phyloP scores from a whole-genome alignment of 2,113 vertebrate species.

The Crotalus helleri region DNA sequence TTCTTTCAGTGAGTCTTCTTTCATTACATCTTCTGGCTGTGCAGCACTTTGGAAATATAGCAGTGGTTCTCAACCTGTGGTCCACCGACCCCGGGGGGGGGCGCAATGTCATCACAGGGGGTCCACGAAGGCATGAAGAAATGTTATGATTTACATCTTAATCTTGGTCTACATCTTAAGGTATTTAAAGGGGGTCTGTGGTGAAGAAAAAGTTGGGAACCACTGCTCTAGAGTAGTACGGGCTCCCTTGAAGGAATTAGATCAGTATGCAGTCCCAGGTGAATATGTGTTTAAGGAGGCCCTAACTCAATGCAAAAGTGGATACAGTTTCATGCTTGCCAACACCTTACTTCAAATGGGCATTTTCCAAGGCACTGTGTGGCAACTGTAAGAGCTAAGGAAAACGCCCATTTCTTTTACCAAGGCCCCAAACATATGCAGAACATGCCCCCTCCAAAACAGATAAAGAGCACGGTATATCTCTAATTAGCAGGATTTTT shows the following conservation, averaged over 20 bases:
- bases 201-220: not conserved
- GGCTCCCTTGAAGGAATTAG: not conserved
- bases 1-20: not conserved
- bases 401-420: not conserved
- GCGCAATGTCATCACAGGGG: not conserved
- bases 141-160: not conserved
- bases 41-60: not conserved
- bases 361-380: not conserved
- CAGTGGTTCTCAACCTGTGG: no score
- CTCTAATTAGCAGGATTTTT: not conserved
- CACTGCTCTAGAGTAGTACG: not conserved
- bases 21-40: not conserved
- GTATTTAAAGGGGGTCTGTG: not conserved
- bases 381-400: not conserved
- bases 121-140: not conserved
- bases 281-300: not conserved
- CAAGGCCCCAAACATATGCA: not conserved
- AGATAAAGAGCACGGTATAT: not conserved
- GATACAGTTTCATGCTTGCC: not conserved
- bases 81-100: no score
- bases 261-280: not conserved
- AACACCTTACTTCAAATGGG: not conserved
- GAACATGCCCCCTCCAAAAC: not conserved
- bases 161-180: not conserved
- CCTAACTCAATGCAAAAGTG: not conserved